These are phyloP conservation scores for Eurytoma adleriae DNA, from an alignment of 2,888 invertebrate genomes.

Conservation along the genomic window DNA sequence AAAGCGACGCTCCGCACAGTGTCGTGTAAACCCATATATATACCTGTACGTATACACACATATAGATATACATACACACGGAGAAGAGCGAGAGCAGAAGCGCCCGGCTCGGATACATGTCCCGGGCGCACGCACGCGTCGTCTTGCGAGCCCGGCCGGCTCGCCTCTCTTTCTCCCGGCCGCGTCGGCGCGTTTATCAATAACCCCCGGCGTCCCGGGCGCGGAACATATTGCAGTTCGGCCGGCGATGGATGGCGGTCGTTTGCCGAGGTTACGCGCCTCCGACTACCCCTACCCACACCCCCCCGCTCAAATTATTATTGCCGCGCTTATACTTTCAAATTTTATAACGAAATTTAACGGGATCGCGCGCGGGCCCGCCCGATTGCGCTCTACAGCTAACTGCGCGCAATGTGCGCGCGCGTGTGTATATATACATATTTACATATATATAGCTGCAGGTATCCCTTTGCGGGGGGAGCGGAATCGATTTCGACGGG, in stretches of 20 bases:
- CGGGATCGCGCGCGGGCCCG: not conserved
- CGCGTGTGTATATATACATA: not conserved
- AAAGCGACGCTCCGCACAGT: too few species aligned
- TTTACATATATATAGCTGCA: not conserved
- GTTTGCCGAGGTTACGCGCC: slow-evolving; percentile 67
- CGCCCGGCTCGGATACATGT: too few species aligned
- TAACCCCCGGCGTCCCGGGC: slow-evolving; percentile 60
- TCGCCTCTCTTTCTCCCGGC: not conserved
- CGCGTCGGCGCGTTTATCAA: slow-evolving; percentile 61
- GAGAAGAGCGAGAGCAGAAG: too few species aligned
- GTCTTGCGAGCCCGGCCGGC: slow-evolving; percentile 37
- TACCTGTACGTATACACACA: not conserved
- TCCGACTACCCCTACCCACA: slow-evolving; percentile 19
- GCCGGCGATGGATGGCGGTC: slow-evolving; percentile 66
- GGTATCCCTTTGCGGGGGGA: not conserved
- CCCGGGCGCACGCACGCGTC: slow-evolving; percentile 28
- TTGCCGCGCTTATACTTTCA: slow-evolving; percentile 47
- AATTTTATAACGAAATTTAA: slow-evolving; percentile 35
- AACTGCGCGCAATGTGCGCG: not conserved
- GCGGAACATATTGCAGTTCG: slow-evolving; percentile 65
- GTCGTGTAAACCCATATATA: not conserved
- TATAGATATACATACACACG: not conserved
- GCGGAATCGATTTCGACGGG: too few species aligned
- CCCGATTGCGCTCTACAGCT: too few species aligned
- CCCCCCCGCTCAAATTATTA: slow-evolving; percentile 36